These are phyloP conservation scores for Lophotriccus pileatus DNA, from an alignment of 2,797 vertebrate species.

Conservation along the genomic window DNA sequence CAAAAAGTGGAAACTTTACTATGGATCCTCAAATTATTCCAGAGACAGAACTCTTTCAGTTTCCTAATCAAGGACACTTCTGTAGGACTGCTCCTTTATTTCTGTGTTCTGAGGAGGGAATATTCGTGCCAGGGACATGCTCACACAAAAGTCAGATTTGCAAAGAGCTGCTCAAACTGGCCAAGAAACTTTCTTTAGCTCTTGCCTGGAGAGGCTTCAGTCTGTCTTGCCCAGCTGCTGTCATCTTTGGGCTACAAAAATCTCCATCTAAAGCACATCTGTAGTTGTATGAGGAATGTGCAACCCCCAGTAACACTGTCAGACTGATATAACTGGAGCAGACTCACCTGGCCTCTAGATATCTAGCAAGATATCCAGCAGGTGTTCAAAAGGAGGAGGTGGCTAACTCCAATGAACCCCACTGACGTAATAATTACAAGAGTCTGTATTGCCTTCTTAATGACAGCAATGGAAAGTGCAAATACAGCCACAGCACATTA, in stretches of 20 bases:
- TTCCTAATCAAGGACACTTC: neutral
- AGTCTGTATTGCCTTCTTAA: slow-evolving; percentile 35
- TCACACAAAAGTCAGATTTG: neutral
- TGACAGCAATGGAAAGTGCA: slow-evolving; percentile 51
- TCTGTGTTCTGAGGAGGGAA: neutral
- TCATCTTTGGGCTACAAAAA: neutral
- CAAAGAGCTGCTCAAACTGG: neutral
- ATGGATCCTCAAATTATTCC: neutral
- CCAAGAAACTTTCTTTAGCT: neutral
- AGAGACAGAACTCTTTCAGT: neutral
- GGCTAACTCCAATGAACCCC: neutral
- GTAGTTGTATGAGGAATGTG: neutral
- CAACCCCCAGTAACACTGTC: neutral
- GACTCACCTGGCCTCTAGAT: neutral
- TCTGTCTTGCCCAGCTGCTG: neutral
- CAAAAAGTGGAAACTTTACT: neutral
- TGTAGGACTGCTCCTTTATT: neutral
- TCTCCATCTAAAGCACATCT: neutral
- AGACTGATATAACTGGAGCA: neutral
- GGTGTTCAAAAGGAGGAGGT: neutral
- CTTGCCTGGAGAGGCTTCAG: neutral
- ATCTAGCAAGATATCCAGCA: neutral
- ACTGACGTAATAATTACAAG: slow-evolving; percentile 17
- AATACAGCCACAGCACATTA: slow-evolving; percentile 28
- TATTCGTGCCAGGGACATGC: neutral